Evolutionary conservation across 1,140 invertebrate species (phyloP).

Genomic region (Drosophila willistoni): DNA sequence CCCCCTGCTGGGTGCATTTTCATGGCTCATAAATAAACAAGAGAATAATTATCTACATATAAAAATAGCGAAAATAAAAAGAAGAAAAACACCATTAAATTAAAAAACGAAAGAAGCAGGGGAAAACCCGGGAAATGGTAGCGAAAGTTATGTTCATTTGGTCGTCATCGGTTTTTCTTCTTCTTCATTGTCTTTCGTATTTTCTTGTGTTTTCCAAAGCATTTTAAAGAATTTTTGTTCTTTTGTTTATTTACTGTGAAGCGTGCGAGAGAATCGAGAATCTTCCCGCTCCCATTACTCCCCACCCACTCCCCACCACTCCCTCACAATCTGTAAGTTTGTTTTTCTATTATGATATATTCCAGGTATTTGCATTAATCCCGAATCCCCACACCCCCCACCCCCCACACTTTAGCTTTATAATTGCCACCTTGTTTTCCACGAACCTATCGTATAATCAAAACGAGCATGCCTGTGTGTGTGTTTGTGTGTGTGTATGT

Average conservation of each 20-base stretch:
- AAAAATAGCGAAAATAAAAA: constrained; percentile 5
- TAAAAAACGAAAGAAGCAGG: not conserved
- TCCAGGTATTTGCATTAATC: constrained; percentile 50
- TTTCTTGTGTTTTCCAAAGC: constrained; percentile 14
- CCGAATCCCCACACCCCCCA: constrained; percentile 16
- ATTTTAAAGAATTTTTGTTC: constrained; percentile 24
- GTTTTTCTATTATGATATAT: constrained; percentile 27
- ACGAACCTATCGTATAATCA: constrained; percentile 51
- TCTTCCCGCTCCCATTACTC: not conserved
- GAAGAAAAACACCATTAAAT: constrained; percentile 19
- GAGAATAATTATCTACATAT: constrained; percentile 2
- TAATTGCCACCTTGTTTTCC: constrained; percentile 77
- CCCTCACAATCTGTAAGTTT: constrained; percentile 5
- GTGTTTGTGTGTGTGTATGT: constrained; percentile 35
- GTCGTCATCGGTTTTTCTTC: not conserved
- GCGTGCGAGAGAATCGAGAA: constrained; percentile 27
- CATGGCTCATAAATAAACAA: constrained; percentile 71
- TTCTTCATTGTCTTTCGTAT: not conserved
- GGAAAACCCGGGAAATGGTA: constrained; percentile 30
- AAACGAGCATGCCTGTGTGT: constrained; percentile 20
- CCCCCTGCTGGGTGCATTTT: constrained; percentile 44
- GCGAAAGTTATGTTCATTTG: constrained; percentile 24
- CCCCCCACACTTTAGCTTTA: constrained; percentile 39
- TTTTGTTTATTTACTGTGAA: constrained; percentile 50
- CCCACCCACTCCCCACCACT: not conserved